Percentiles rank a stretch among this genome's conserved stretches.
Conservation (phyloP, 1,140 invertebrate species). For the Sitobion miscanthi region DNA sequence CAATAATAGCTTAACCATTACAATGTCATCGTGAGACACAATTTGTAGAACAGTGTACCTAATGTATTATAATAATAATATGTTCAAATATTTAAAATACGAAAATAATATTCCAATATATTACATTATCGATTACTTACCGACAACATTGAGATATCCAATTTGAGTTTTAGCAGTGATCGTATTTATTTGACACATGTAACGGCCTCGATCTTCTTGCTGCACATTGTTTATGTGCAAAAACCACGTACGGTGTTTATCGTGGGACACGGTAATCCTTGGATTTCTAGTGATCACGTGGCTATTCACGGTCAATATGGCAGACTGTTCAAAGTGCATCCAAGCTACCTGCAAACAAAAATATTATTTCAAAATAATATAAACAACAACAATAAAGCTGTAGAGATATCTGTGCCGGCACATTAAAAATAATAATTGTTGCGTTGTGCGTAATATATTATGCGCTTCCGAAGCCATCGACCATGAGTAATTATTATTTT, state of each 20-base stretch:
- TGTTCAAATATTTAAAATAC: not conserved
- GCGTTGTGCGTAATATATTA: not conserved
- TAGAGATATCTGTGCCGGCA: not conserved
- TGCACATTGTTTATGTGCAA: slow-evolving; percentile 89
- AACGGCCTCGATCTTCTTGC: slow-evolving; percentile 87
- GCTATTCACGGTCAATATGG: slow-evolving; percentile 89
- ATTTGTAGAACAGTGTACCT: not conserved
- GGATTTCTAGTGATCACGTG: slow-evolving; percentile 92
- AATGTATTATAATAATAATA: not conserved
- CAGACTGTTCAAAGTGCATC: slow-evolving; percentile 94
- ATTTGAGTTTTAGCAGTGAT: slow-evolving; percentile 90
- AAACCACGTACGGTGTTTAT: slow-evolving; percentile 86
- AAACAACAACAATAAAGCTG: not conserved
- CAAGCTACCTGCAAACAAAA: slow-evolving; percentile 80
- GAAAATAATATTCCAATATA: not conserved
- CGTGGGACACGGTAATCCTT: slow-evolving; percentile 86
- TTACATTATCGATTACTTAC: slow-evolving; percentile 68
- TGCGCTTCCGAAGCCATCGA: not conserved
- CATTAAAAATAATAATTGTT: not conserved
- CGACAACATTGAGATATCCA: slow-evolving; percentile 90
- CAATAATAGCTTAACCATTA: not conserved
- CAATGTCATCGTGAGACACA: not conserved
- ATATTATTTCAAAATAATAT: not conserved
- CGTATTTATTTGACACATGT: slow-evolving; percentile 97
- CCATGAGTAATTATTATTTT: slow-evolving; percentile 1